Percentiles rank a stretch among this genome's conserved stretches.
These are phyloP conservation scores for Euplagia quadripunctaria DNA, from an alignment of 2,888 invertebrate genomes.

Conservation along the genomic window DNA sequence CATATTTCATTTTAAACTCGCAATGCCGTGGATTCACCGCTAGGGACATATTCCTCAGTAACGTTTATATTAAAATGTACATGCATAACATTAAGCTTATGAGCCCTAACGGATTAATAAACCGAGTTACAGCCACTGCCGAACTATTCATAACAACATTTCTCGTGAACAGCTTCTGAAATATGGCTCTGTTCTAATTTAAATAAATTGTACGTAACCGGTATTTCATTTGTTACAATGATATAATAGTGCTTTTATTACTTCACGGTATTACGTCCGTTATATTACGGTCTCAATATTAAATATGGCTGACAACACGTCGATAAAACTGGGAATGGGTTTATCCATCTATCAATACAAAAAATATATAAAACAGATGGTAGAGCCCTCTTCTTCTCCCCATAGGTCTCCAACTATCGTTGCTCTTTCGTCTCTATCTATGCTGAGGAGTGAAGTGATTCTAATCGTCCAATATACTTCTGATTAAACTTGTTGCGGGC, in stretches of 20 bases:
- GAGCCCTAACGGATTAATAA: constrained; percentile 28
- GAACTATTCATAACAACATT: constrained; percentile 20
- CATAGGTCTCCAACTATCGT: background rate
- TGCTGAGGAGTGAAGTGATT: background rate
- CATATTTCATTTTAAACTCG: constrained; percentile 1
- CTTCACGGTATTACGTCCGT: background rate
- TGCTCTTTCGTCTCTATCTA: background rate
- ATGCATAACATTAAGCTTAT: constrained; percentile 21
- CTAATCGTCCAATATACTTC: no score
- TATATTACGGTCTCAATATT: background rate
- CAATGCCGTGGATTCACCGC: background rate
- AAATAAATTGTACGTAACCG: constrained; percentile 11
- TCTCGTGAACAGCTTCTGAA: constrained; percentile 12
- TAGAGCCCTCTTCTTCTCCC: background rate
- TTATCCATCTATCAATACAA: background rate
- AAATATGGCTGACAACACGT: background rate
- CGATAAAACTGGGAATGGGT: background rate
- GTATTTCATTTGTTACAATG: background rate
- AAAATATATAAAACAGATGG: background rate
- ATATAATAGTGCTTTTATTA: background rate
- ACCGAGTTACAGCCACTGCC: constrained; percentile 6
- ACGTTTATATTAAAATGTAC: constrained; percentile 16
- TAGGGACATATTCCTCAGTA: constrained; percentile 15
- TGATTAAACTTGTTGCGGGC: no score
- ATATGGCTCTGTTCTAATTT: constrained; percentile 18